Base-by-base conservation (phyloP, 2,888 invertebrate genomes). In the Papilio protenor region DNA sequence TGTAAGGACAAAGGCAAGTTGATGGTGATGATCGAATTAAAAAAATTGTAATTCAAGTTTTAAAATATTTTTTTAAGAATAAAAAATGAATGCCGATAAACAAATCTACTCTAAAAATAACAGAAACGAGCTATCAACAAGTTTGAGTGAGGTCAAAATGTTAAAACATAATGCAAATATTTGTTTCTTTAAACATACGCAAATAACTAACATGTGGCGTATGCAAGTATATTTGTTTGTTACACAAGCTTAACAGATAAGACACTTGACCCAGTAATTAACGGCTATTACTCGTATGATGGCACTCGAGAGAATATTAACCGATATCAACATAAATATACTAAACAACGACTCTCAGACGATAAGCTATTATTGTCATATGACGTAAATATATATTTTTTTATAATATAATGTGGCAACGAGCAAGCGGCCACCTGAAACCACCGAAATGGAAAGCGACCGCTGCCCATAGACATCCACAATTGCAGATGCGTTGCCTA, bases 221-320 rank as follows among this genome's bases (percentile, higher is more conserved):
- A n/a, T 33, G 73, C 61, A 75, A 77, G 18, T 70, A 49, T 40
- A 71, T 74, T 74, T 77, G 23, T 77, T 77, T 74, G 23, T 75
- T 77, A 77, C 77, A 59, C 71, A 59, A 77, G 33, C 70, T 33
- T 21, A 49, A 49, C 11, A 47, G 77, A 77, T 77, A 74, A 77
- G 33, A 59, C 74, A 59, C 61, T 77, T 77, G 77, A 77, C 77
- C 77, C 61, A 74, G 61, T 71, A 70, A 74, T 66, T 55, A 33
- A 8, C 10, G 12, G 69, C 57, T 33, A 33, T 33, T 69, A 27
- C 12, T 66, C 4, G 33, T 57, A 55, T 73, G 66, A 66, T 66
- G 18, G 16, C 73, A 69, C 55, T 45, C n/a, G 18, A 47, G n/a
- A 45, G 18, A 59, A 71, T 70, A 57, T 40, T 0, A 33, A 21